A percentile compares a stretch with the other conserved stretches of the same genome.
These are phyloP conservation scores for Erpornis zantholeuca DNA, from an alignment of 2,113 vertebrate species.

Conservation along the genomic window DNA sequence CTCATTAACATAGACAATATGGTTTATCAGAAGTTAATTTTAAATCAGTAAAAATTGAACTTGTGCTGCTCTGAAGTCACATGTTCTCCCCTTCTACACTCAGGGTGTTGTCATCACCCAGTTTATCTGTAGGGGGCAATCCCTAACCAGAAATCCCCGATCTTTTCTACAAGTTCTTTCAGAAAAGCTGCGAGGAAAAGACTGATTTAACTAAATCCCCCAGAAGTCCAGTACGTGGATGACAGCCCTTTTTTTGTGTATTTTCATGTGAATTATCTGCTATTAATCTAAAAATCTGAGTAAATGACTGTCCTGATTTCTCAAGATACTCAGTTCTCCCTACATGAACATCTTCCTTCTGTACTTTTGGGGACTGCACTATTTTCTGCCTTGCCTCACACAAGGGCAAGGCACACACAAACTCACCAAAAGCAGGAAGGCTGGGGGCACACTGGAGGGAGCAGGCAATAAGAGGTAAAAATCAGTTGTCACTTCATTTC, in stretches of 20 bases:
- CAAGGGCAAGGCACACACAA: accelerated
- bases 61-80: not conserved
- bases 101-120: not conserved
- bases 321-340: not conserved
- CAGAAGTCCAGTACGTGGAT: not conserved
- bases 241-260: not conserved
- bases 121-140: slow-evolving; percentile 67
- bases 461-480: not conserved
- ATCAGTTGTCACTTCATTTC: not conserved
- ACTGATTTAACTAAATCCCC: slow-evolving; percentile 28
- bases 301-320: not conserved
- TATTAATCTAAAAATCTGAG: not conserved
- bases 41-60: not conserved
- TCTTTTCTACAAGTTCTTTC: not conserved
- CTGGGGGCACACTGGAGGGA: not conserved
- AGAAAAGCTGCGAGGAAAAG: slow-evolving; percentile 31
- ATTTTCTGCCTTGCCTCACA: not conserved
- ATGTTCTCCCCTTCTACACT: no score
- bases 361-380: not conserved
- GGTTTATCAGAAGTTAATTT: not conserved
- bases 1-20: not conserved
- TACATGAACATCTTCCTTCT: not conserved
- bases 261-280: not conserved
- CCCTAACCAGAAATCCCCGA: slow-evolving; percentile 37
- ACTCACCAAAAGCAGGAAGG: not conserved